phyloP scores from a whole-genome alignment of 2,888 invertebrate genomes.

The Thyatira batis region DNA sequence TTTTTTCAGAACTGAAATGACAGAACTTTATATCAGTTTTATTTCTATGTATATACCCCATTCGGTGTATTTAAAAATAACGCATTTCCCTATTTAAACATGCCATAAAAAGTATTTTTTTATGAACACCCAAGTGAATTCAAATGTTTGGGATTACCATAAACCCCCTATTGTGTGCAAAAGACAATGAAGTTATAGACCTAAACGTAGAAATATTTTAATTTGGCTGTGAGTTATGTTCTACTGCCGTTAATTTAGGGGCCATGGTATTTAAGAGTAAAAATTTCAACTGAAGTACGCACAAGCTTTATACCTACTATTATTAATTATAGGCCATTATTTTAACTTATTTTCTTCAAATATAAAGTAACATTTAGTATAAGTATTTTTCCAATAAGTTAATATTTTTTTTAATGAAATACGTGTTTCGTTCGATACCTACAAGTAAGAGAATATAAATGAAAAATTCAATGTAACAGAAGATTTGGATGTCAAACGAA shows the following conservation, averaged over 20 bases:
- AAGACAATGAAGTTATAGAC: conserved; percentile 29
- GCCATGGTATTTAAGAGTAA: background rate
- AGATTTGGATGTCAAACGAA: conserved; percentile 23
- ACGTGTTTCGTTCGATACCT: conserved; percentile 20
- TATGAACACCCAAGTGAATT: conserved; percentile 30
- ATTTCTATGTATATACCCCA: too few relatives aligned
- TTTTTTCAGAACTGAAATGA: too few relatives aligned
- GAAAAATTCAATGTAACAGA: conserved; percentile 11
- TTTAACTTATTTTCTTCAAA: too few relatives aligned
- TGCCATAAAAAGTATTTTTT: background rate
- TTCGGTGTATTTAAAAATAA: background rate
- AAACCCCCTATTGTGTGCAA: conserved; percentile 33
- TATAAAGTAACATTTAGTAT: too few relatives aligned
- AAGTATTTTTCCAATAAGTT: too few relatives aligned
- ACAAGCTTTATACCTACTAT: too few relatives aligned
- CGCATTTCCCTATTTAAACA: background rate
- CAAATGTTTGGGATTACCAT: conserved; percentile 39
- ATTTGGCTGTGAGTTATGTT: conserved; percentile 14
- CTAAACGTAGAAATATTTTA: conserved; percentile 24
- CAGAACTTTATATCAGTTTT: too few relatives aligned
- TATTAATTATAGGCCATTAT: too few relatives aligned
- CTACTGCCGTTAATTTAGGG: background rate
- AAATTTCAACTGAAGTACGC: conserved; percentile 14
- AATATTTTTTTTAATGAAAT: conserved; percentile 27
- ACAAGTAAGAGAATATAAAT: conserved; percentile 14